phyloP scores from a whole-genome alignment of 2,888 invertebrate species.

The Scaptodrosophila latifasciaeformis region DNA sequence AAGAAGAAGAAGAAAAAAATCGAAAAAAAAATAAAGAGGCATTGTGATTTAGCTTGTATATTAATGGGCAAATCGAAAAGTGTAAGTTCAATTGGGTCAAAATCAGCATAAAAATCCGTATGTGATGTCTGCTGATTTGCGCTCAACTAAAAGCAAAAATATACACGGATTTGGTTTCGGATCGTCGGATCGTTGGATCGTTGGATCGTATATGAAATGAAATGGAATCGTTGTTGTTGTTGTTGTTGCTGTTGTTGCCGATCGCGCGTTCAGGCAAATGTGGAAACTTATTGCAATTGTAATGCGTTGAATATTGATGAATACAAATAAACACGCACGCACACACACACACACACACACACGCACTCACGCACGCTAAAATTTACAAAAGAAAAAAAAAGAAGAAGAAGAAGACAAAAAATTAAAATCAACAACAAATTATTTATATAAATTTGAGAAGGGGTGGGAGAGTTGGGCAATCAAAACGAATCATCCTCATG shows the following conservation, averaged over 20 bases:
- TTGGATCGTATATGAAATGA: slow-evolving; percentile 27
- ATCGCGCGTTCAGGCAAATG: slow-evolving; percentile 3
- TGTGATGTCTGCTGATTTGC: slow-evolving; percentile 52
- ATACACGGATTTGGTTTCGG: slow-evolving; percentile 30
- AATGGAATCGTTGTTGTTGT: slow-evolving; percentile 12
- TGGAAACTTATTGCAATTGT: slow-evolving; percentile 65
- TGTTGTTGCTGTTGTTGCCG: too few species aligned
- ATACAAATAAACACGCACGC: slow-evolving; percentile 13
- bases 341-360: slow-evolving; percentile 10
- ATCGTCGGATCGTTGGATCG: slow-evolving; percentile 22
- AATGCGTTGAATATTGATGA: slow-evolving; percentile 69
- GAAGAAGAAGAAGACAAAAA: neutral
- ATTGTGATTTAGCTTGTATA: slow-evolving; percentile 30
- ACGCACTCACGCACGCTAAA: too few species aligned
- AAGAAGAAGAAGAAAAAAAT: too few species aligned
- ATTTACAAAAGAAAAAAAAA: too few species aligned
- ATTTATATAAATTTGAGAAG: too few species aligned
- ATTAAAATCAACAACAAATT: too few species aligned
- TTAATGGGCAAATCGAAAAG: slow-evolving; percentile 28
- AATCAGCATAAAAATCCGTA: slow-evolving; percentile 63
- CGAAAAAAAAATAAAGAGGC: slow-evolving; percentile 7
- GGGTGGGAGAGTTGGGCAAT: too few species aligned
- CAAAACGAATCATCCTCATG: too few species aligned
- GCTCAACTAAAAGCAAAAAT: neutral
- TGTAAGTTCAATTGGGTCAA: slow-evolving; percentile 62